phyloP scores from a whole-genome alignment of 1,140 invertebrate genomes.

The Drosophila kanapiae region DNA sequence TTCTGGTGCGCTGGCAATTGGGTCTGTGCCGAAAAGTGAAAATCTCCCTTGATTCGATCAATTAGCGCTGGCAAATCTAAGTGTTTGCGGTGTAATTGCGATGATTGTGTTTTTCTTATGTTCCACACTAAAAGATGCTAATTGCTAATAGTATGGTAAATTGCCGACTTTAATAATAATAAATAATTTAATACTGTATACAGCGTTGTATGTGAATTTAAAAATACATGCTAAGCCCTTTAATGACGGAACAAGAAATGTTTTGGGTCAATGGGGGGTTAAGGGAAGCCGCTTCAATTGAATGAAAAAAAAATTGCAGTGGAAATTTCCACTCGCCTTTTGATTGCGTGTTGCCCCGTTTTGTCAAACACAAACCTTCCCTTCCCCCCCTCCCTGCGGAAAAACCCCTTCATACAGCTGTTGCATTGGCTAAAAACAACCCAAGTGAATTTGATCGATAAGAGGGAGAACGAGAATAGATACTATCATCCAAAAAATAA shows the following conservation, averaged over 20 bases:
- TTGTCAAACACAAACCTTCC: not conserved
- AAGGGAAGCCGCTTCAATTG: slow-evolving; percentile 50
- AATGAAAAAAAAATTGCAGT: slow-evolving; percentile 61
- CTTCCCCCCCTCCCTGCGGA: not conserved
- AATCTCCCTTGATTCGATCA: slow-evolving; percentile 25
- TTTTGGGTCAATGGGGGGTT: slow-evolving; percentile 19
- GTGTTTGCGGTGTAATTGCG: slow-evolving; percentile 2
- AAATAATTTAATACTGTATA: not conserved
- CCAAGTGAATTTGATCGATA: slow-evolving; percentile 46
- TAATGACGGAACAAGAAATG: not conserved
- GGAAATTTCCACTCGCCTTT: slow-evolving; percentile 71
- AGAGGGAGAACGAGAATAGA: slow-evolving; percentile 7
- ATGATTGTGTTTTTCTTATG: not conserved
- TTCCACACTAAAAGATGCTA: not conserved
- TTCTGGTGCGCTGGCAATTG: slow-evolving; percentile 42
- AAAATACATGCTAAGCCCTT: too few species aligned
- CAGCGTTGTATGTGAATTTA: not conserved
- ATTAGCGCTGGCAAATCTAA: slow-evolving; percentile 18
- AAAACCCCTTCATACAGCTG: slow-evolving; percentile 24
- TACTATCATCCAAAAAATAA: not conserved
- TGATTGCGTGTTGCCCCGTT: slow-evolving; percentile 33
- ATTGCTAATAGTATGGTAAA: not conserved
- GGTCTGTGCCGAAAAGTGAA: slow-evolving; percentile 18
- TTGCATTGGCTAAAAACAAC: slow-evolving; percentile 22
- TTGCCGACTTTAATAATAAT: not conserved